These are phyloP conservation scores for Caenorhabditis sp. DNA, from an alignment of 2,888 invertebrate species.

Conservation along the genomic window DNA sequence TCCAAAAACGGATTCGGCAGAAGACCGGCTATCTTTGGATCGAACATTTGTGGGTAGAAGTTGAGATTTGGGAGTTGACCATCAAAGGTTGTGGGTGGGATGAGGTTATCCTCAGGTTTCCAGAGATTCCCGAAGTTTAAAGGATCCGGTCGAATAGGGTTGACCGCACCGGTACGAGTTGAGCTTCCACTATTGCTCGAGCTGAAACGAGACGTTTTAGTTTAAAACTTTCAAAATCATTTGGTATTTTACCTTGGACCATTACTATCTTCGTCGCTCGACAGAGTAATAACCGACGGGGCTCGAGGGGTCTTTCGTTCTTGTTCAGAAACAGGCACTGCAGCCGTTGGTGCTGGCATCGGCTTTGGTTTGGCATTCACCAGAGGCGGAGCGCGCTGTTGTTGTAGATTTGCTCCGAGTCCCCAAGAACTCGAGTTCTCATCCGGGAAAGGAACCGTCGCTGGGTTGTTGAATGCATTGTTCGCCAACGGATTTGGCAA, in stretches of 20 bases:
- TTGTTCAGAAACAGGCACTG: neutral
- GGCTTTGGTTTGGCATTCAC: slow-evolving; percentile 28
- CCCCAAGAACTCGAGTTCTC: slow-evolving; percentile 23
- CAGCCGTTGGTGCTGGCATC: neutral
- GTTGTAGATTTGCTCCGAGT: slow-evolving; percentile 45
- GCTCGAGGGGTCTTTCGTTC: slow-evolving; percentile 57
- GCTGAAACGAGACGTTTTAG: neutral
- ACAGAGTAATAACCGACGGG: slow-evolving; percentile 49
- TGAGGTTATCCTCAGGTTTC: slow-evolving; percentile 40
- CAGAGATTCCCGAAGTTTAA: neutral
- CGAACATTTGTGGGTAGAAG: slow-evolving; percentile 42
- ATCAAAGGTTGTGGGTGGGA: slow-evolving; percentile 59
- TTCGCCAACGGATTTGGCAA: slow-evolving; percentile 21
- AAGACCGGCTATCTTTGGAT: slow-evolving; percentile 47
- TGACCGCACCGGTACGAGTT: slow-evolving; percentile 47
- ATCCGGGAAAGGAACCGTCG: slow-evolving; percentile 11
- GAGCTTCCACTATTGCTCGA: slow-evolving; percentile 51
- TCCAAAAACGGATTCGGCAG: slow-evolving; percentile 55
- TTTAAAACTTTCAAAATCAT: neutral
- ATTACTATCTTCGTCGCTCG: slow-evolving; percentile 66
- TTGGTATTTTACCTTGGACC: slow-evolving; percentile 38
- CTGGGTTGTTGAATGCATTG: slow-evolving; percentile 35
- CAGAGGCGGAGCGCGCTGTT: slow-evolving; percentile 19
- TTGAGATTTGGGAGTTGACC: slow-evolving; percentile 20
- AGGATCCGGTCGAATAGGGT: slow-evolving; percentile 23